Conservation (phyloP, 2,113 vertebrate genomes). For the Lophochroa leadbeateri region DNA sequence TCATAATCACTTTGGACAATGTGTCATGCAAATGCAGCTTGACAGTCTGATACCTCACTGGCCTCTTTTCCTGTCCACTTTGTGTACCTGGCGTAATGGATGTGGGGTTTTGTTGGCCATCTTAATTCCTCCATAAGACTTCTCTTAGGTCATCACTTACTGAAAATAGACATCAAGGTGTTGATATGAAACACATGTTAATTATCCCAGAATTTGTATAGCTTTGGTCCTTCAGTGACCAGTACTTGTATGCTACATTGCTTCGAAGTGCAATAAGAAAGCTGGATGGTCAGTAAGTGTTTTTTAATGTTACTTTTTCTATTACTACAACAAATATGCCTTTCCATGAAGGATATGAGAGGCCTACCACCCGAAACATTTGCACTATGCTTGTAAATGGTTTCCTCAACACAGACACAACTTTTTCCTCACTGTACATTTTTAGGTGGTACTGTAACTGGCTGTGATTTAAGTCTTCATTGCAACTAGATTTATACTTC, state of each 20-base stretch:
- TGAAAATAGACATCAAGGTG: background rate
- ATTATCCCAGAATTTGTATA: background rate
- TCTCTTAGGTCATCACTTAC: background rate
- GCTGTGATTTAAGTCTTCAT: background rate
- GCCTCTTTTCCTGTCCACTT: constrained; percentile 21
- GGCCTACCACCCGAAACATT: constrained; percentile 1
- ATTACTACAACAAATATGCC: background rate
- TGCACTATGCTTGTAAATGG: constrained; percentile 35
- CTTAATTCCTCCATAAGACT: background rate
- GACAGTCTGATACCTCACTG: constrained; percentile 47
- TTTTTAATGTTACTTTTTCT: constrained; percentile 26
- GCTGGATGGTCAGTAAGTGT: constrained; percentile 38
- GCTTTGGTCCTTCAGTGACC: background rate
- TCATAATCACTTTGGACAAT: background rate
- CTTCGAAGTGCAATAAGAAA: constrained; percentile 7
- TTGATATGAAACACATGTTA: background rate
- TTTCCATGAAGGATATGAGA: background rate
- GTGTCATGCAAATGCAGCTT: constrained; percentile 12
- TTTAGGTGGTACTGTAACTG: constrained; percentile 24
- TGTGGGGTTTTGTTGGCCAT: background rate
- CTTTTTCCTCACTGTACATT: background rate
- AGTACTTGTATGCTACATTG: background rate
- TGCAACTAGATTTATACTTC: background rate
- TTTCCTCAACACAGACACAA: background rate
- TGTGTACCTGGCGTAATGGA: background rate